phyloP scores from a whole-genome alignment of 2,888 invertebrate genomes.

The Villa cingulata region DNA sequence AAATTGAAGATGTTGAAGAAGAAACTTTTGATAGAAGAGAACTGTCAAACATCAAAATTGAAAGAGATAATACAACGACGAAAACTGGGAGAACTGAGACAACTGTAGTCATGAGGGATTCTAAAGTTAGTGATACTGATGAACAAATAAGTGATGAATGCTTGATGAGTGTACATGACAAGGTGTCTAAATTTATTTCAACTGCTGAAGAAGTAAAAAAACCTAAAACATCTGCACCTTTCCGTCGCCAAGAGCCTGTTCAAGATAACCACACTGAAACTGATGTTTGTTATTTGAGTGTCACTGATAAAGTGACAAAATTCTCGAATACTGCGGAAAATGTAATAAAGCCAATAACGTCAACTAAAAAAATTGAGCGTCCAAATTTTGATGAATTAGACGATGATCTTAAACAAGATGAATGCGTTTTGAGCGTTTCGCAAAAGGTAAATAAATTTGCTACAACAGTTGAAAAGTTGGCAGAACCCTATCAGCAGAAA shows the following conservation, averaged over 20 bases:
- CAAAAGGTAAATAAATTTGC: conserved; percentile 53
- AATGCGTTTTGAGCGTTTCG: conserved; percentile 48
- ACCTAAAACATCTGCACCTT: conserved; percentile 29
- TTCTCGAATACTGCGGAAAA: conserved; percentile 50
- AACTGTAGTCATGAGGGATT: conserved; percentile 21
- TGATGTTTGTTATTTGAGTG: conserved; percentile 46
- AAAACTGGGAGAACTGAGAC: conserved; percentile 10
- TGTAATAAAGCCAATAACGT: conserved; percentile 34
- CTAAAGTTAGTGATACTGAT: conserved; percentile 38
- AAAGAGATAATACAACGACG: conserved; percentile 13
- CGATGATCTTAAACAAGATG: conserved; percentile 43
- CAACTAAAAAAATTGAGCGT: conserved; percentile 30
- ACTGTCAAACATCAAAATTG: conserved; percentile 26
- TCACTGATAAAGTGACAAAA: conserved; percentile 51
- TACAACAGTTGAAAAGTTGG: conserved; percentile 44
- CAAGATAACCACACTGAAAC: conserved; percentile 18
- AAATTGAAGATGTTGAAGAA: conserved; percentile 40
- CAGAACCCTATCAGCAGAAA: conserved; percentile 31
- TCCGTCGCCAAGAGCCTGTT: conserved; percentile 23
- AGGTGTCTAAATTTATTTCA: conserved; percentile 52
- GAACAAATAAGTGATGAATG: conserved; percentile 50
- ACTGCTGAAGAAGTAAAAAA: conserved; percentile 38
- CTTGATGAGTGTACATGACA: conserved; percentile 51
- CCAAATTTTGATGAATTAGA: conserved; percentile 44
- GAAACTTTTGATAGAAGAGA: too few species aligned